Base-by-base conservation (phyloP, 2,797 vertebrate genomes). In the Acrossocheilus fasciatus region DNA sequence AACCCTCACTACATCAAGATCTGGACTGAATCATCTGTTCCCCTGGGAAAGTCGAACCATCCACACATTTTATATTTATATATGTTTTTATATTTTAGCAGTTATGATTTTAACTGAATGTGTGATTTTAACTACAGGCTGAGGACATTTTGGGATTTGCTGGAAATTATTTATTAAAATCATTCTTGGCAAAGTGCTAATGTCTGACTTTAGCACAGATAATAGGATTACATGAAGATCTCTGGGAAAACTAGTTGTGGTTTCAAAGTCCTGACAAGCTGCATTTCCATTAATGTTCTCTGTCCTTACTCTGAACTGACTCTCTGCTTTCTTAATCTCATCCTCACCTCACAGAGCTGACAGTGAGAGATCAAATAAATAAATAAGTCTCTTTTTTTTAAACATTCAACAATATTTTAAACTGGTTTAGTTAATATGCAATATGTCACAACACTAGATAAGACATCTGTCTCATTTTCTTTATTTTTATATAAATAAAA, bases 211-310 rank as follows among this genome's bases (percentile, higher is more conserved):
- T 75, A 75, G 43, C 72, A 64, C 82, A 83, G 72, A 84, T 84
- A 84, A 66, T 66, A 84, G 82, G 82, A 84, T 76, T 76, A 84
- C 82, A 84, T 18, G 82, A 66, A 39, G 20, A 74, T 76, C 45
- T 84, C 43, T 39, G 57, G 7, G 34, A 83, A 75, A 83, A 83
- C 8, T 66, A 84, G 82, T 72, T 41, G 9, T 76, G 72, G 43
- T 84, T 84, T 83, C 82, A 83, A 83, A 75, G 30, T 75, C 72
- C 26, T 39, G 57, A 75, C 82, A 75, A 47, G 57, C 82, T 75
- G 57, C n/a, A 75, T 75, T 83, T 84, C 43, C 69, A 83, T 73
- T 41, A 50, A 76, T 66, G 57, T 76, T 64, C 82, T 66, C 43
- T 75, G 70, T 84, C 45, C 57, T 84, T 43, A 50, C 57, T 66